Evolutionary conservation across 2,113 vertebrate species (phyloP).

Genomic region (Pardalotus punctatus): DNA sequence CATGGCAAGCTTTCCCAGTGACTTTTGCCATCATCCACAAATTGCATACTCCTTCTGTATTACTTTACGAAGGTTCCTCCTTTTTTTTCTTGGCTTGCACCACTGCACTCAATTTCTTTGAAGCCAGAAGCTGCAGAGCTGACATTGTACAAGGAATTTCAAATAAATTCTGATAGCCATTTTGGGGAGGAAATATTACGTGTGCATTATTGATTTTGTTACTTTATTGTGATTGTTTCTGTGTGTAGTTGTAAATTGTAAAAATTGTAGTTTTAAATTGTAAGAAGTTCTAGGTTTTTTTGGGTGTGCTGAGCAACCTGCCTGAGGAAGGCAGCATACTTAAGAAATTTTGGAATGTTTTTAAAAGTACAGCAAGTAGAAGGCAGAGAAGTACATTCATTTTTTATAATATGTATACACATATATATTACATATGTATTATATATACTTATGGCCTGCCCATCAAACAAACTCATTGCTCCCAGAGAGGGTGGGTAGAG

Average conservation of each 20-base stretch:
- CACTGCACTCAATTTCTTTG: background rate
- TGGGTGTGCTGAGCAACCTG: background rate
- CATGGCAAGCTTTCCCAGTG: background rate
- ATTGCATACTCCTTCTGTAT: slow-evolving; percentile 8
- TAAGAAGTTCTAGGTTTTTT: too few relatives aligned
- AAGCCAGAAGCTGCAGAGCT: background rate
- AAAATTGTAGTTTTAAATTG: too few relatives aligned
- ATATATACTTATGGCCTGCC: background rate
- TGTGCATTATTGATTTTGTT: background rate
- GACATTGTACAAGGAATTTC: background rate
- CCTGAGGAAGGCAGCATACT: background rate
- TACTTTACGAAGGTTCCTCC: background rate
- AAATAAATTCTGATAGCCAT: background rate
- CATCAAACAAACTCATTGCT: background rate
- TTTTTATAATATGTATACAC: background rate
- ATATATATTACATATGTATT: background rate
- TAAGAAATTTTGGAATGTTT: background rate
- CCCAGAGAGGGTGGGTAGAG: background rate
- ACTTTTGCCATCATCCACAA: slow-evolving; percentile 42
- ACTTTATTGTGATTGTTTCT: background rate
- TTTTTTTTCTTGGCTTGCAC: slow-evolving; percentile 20
- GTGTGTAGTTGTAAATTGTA: background rate
- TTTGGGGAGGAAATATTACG: background rate
- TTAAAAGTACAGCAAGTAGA: background rate
- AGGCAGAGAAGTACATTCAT: background rate